A percentile compares a stretch with the other conserved stretches of the same genome.
Evolutionary conservation across 2,888 invertebrate genomes (phyloP).

Genomic region (Stictocephala bisonia): DNA sequence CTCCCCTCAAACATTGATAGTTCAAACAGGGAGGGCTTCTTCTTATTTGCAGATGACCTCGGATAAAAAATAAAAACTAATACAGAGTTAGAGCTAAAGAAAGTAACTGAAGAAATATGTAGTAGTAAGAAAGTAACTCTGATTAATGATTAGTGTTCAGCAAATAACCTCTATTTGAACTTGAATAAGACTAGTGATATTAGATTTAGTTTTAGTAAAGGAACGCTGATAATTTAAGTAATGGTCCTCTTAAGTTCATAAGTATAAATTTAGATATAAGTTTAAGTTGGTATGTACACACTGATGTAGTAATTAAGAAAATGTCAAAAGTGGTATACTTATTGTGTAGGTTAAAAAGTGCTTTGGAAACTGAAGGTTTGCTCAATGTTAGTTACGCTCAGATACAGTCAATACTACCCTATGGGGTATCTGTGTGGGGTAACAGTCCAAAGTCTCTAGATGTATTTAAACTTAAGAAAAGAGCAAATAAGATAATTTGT

Average conservation of each 20-base stretch:
- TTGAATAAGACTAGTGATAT: background rate
- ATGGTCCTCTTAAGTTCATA: background rate
- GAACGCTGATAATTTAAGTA: background rate
- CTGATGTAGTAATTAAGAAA: background rate
- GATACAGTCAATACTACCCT: background rate
- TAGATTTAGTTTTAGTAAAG: background rate
- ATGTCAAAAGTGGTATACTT: background rate
- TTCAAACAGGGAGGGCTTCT: background rate
- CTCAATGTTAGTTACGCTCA: background rate
- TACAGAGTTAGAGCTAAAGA: background rate
- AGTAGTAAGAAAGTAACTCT: background rate
- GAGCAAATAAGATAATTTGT: background rate
- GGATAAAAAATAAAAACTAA: background rate
- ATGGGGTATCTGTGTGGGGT: background rate
- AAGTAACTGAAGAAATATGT: background rate
- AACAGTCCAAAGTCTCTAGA: background rate
- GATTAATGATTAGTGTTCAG: constrained; percentile 12
- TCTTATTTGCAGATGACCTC: constrained; percentile 20
- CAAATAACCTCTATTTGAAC: constrained; percentile 2
- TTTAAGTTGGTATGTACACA: background rate
- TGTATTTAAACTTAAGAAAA: background rate
- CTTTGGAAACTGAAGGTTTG: background rate
- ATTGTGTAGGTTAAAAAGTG: background rate
- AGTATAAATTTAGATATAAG: background rate
- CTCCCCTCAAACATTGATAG: constrained; percentile 9